phyloP scores from a whole-genome alignment of 1,140 invertebrate genomes.

The Ganaspis sp. region DNA sequence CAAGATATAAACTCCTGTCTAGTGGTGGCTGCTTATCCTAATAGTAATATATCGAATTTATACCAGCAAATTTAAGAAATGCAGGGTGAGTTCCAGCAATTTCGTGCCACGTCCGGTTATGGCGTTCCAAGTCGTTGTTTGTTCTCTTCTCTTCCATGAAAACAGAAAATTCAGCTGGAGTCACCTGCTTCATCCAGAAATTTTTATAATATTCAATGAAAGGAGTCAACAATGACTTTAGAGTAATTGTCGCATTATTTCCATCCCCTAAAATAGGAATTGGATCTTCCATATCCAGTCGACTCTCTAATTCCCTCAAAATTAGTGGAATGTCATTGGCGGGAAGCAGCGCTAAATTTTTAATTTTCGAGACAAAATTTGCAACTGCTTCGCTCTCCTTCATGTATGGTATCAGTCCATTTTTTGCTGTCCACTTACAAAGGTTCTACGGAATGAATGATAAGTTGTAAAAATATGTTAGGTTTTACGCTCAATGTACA shows the following conservation, averaged over 20 bases:
- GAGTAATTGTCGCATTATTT: background rate
- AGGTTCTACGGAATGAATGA: too few relatives aligned
- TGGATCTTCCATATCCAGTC: background rate
- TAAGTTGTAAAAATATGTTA: too few relatives aligned
- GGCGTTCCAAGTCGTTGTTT: background rate
- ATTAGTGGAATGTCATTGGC: background rate
- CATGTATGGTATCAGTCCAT: too few relatives aligned
- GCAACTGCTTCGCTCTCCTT: background rate
- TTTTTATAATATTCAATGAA: background rate
- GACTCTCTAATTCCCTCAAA: background rate
- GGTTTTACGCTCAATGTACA: too few relatives aligned
- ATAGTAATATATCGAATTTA: too few relatives aligned
- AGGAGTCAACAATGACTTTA: background rate
- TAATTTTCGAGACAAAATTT: background rate
- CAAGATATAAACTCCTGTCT: too few relatives aligned
- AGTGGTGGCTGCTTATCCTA: too few relatives aligned
- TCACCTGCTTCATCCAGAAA: background rate
- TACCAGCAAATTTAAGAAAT: background rate
- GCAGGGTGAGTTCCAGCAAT: background rate
- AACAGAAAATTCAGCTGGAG: background rate
- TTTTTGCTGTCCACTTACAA: too few relatives aligned
- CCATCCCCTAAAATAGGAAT: background rate
- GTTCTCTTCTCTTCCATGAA: background rate
- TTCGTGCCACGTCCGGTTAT: background rate
- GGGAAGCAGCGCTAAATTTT: background rate